These are phyloP conservation scores for Recurvirostra avosetta DNA, from an alignment of 2,113 vertebrate species.

Conservation along the genomic window DNA sequence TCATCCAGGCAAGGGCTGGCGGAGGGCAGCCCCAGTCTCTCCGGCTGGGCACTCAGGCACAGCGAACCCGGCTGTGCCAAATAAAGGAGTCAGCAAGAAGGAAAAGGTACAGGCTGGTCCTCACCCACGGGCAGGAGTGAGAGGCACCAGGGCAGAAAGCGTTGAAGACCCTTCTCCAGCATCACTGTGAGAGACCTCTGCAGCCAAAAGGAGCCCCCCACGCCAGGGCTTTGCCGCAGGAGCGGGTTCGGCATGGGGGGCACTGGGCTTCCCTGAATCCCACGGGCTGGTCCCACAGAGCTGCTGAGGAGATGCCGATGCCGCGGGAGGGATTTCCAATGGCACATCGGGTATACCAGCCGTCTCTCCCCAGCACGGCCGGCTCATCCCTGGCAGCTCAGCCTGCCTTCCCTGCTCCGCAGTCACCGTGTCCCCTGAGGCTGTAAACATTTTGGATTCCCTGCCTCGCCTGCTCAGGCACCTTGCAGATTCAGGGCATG, in stretches of 20 bases:
- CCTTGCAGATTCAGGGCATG: slow-evolving; percentile 64
- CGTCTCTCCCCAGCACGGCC: not conserved
- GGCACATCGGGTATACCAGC: not conserved
- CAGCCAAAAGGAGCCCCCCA: not conserved
- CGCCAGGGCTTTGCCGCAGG: not conserved
- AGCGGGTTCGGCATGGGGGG: accelerated
- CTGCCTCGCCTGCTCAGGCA: not conserved
- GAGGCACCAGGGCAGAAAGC: not conserved
- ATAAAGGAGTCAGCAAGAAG: not conserved
- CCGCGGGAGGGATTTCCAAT: not conserved
- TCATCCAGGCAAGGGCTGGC: not conserved
- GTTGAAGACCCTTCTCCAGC: not conserved
- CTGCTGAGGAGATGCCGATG: not conserved
- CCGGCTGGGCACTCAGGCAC: accelerated
- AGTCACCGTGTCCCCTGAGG: not conserved
- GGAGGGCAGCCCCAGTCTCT: not conserved
- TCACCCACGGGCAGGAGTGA: not conserved
- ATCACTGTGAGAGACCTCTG: not conserved
- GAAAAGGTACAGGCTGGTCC: not conserved
- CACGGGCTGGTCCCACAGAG: not conserved
- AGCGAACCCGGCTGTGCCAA: accelerated
- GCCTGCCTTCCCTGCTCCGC: not conserved
- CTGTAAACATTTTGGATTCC: slow-evolving; percentile 46
- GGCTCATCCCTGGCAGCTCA: not conserved
- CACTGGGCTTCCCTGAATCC: not conserved